Conservation (phyloP, 1,140 invertebrate genomes). For the Dinothrombium tinctorium region DNA sequence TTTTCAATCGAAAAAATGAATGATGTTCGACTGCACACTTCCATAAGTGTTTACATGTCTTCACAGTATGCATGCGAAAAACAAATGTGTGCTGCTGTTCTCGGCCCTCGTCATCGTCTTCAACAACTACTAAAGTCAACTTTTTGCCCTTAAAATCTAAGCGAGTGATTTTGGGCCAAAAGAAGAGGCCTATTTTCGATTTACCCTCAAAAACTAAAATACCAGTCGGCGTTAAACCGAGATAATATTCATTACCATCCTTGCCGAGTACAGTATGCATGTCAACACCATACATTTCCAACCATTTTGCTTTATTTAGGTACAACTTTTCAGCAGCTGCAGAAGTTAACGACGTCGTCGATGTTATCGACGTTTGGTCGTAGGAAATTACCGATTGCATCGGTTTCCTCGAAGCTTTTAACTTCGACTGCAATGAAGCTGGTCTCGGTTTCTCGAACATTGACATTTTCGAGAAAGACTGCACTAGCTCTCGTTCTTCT, state of each 20-base stretch:
- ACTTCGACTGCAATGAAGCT: too few species aligned
- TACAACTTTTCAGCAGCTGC: slow-evolving; percentile 44
- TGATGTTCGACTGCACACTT: slow-evolving; percentile 95
- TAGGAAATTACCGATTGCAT: too few species aligned
- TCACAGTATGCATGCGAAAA: slow-evolving; percentile 30
- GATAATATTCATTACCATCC: slow-evolving; percentile 85
- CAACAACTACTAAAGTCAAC: slow-evolving; percentile 74
- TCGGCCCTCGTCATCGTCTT: slow-evolving; percentile 77
- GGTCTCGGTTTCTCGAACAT: too few species aligned
- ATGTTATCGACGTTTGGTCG: slow-evolving; percentile 3
- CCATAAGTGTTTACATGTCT: slow-evolving; percentile 92
- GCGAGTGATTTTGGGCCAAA: slow-evolving; percentile 91
- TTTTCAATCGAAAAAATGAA: slow-evolving; percentile 69
- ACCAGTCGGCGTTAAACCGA: slow-evolving; percentile 89
- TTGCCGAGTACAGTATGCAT: slow-evolving; percentile 55
- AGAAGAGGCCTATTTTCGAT: slow-evolving; percentile 94
- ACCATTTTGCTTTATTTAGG: slow-evolving; percentile 52
- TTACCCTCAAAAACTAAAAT: slow-evolving; percentile 84
- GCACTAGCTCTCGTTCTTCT: too few species aligned
- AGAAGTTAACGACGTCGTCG: slow-evolving; percentile 19
- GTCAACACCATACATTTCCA: slow-evolving; percentile 61
- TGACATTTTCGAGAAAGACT: too few species aligned
- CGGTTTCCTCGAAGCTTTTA: too few species aligned
- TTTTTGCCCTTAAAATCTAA: slow-evolving; percentile 91
- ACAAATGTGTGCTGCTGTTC: slow-evolving; percentile 84